Evolutionary conservation across 2,888 invertebrate genomes (phyloP), one percentile per base, ranked within the genome.

Genomic region (Sminthurides aquaticus): DNA sequence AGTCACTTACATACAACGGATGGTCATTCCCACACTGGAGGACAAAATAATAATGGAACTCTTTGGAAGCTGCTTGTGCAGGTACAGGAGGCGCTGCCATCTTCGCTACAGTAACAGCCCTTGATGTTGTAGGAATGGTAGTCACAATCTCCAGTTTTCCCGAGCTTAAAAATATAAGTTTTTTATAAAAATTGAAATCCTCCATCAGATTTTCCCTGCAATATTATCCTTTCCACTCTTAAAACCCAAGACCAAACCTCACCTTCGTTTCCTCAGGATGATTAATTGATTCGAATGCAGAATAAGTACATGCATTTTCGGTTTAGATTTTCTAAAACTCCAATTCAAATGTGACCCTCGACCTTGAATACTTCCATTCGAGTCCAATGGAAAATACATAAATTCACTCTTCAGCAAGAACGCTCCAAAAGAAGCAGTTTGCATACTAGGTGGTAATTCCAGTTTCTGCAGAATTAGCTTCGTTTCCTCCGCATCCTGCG

Each of bases 401-500:
- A 60, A 60, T 20, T 60, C 60, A 8, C 43, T 48, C 49, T 60
- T 60, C 18, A 60, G 24, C 11, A 60, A 11, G 48, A 60, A 60
- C 27, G 34, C 27, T 18, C 60, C 60, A 1, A 60, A 25, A 8
- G 49, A n/a, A 18, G 43, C 8, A 11, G 8, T 18, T 11, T 48
- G 22, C 2, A 49, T 27, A 8, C 20, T 3, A 1, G 25, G 25
- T 5, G 11, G 43, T 5, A 57, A 20, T 5, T 70, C 71, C n/a
- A 72, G 57, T 61, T 70, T 70, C 34, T 67, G 67, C 43, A 70
- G 54, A 54, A 72, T 68, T 5, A 67, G 67, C 56, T 65, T 62
- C 24, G 70, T 70, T 62, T 72, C 72, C 24, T 70, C 68, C 11
- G 69, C 69, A 60, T 72, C 72, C 69, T 81, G 81, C 75, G 77